A percentile compares a stretch with the other conserved stretches of the same genome.
Evolutionary conservation across 2,797 vertebrate genomes (phyloP).

Genomic region (Urophycis tenuis): DNA sequence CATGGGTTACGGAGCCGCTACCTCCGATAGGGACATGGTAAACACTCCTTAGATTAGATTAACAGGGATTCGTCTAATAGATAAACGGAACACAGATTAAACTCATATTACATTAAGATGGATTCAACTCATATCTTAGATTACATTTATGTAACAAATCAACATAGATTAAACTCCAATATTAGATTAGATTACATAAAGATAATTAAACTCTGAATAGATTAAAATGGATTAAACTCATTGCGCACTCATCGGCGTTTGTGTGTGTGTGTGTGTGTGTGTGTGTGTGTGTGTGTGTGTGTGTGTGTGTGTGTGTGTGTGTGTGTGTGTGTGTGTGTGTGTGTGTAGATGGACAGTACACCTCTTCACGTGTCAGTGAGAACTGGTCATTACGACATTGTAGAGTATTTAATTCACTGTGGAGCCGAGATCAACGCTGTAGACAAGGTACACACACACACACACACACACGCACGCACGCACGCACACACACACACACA

Average conservation of each 20-base stretch:
- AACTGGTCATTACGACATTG: conserved; percentile 77
- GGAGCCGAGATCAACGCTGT: conserved; percentile 79
- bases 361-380: conserved; percentile 83
- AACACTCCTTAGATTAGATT: neutral
- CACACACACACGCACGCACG: neutral
- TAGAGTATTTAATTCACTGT: conserved; percentile 80
- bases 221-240: neutral
- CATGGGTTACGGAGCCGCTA: conserved; percentile 74
- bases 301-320: conserved; percentile 3
- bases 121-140: neutral
- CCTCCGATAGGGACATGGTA: conserved; percentile 82
- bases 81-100: neutral
- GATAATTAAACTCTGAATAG: no score
- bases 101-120: neutral
- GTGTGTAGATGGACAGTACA: conserved; percentile 75
- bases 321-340: conserved; percentile 14
- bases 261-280: conserved; percentile 1
- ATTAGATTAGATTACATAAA: no score
- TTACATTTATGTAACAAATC: no score
- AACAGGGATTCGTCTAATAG: neutral
- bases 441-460: conserved; percentile 67
- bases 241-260: neutral
- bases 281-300: conserved; percentile 9
- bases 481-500: neutral
- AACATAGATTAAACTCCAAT: no score